phyloP scores from a whole-genome alignment of 2,797 vertebrate species.

The Sebastes steindachneri region DNA sequence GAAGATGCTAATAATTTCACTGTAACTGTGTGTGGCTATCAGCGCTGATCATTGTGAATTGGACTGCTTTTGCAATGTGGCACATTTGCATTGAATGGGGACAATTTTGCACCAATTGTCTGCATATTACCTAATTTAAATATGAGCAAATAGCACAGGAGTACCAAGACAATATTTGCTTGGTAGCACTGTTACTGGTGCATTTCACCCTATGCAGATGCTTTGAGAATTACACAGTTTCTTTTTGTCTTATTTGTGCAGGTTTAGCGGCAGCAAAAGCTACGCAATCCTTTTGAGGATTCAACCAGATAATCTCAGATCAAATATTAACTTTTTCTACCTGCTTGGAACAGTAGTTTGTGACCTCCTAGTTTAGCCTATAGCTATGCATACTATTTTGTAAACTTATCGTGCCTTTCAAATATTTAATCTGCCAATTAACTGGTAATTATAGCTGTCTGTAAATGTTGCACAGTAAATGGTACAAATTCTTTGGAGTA shows the following conservation, averaged over 20 bases:
- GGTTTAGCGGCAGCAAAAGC: no score
- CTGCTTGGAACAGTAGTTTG: no score
- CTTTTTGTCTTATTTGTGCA: background rate
- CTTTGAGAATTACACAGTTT: background rate
- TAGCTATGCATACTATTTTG: no score
- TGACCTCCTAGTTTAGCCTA: no score
- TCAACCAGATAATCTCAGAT: no score
- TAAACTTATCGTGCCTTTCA: no score
- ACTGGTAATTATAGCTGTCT: no score
- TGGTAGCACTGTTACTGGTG: background rate
- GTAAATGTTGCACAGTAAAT: no score
- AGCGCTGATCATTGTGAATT: background rate
- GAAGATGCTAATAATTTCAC: background rate
- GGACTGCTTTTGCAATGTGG: background rate
- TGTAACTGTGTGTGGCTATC: background rate
- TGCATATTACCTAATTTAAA: background rate
- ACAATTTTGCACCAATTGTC: background rate
- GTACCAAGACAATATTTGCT: background rate
- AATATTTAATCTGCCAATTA: no score
- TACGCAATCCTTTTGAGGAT: no score
- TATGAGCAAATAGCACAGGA: background rate
- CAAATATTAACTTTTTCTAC: no score
- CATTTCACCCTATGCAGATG: background rate
- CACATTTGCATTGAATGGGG: background rate
- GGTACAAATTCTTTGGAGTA: no score